Conservation (phyloP, 23 tunicate genomes). For the Ascidia mentula region DNA sequence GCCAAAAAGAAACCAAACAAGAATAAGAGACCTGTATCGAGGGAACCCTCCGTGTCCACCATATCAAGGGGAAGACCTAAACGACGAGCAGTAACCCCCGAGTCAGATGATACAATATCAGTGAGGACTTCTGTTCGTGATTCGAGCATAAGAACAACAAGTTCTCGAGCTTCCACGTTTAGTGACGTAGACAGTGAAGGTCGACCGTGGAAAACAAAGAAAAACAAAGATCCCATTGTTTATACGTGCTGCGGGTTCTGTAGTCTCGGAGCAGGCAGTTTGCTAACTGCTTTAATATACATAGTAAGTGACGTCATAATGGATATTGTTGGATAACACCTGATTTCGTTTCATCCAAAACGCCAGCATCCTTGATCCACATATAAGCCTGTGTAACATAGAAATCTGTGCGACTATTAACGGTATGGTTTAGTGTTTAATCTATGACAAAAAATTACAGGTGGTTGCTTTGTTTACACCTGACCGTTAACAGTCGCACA, state of each 20-base stretch:
- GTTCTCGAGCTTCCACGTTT: conserved; percentile 4
- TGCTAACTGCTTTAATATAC: conserved; percentile 50
- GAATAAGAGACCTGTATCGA: background rate
- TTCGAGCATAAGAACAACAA: background rate
- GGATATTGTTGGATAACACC: no score
- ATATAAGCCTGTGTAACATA: no score
- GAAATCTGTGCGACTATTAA: no score
- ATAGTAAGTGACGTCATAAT: no score
- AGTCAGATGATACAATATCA: background rate
- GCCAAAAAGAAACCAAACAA: conserved; percentile 5
- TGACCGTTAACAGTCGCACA: no score
- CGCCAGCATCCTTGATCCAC: no score
- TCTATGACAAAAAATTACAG: no score
- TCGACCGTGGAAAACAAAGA: conserved; percentile 23
- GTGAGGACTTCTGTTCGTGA: conserved; percentile 13
- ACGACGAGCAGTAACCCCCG: background rate
- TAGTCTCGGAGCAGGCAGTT: conserved; percentile 90
- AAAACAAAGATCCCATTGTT: conserved; percentile 64
- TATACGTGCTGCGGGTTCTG: conserved; percentile 88
- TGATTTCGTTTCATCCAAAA: no score
- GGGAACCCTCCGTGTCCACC: background rate
- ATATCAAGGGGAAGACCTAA: conserved; percentile 13
- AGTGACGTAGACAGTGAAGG: background rate
- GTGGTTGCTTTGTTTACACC: no score
- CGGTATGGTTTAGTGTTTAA: no score